Evolutionary conservation across 2,888 invertebrate species (phyloP), one percentile per base, ranked within the genome.

Genomic region (Siphonodentalium dalli): DNA sequence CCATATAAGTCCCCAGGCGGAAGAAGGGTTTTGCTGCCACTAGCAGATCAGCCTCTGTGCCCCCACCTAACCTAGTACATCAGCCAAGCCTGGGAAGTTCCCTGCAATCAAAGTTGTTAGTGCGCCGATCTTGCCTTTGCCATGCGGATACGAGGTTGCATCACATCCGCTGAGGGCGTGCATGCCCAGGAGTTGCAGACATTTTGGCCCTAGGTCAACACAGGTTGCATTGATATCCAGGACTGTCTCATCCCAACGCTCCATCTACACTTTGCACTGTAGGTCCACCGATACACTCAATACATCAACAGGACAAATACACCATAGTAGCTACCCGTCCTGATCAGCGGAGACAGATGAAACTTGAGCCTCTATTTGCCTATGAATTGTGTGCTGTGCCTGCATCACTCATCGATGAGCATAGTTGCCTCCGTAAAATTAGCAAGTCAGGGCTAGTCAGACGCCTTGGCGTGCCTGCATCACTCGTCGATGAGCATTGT

Each of bases 91-190:
- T 28, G 5, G 42, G 31, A 21, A 28, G 42, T 31, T 20, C 3
- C 29, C 29, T 5, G 28, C 11, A 23, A 42, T 28, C 42, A 42
- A 26, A 15, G 31, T 42, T 23, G 28, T 42, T 18, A 42, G 29
- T 20, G 42, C 28, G 5, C 18, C n/a, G n/a, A n/a, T n/a, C 29
- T 29, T 28, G 5, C 28, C 48, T 20, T 38, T 47, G 15, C 38
- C 47, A 47, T 26, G 20, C 4, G 47, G 47, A 38, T 38, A 47
- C 5, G 37, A 47, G 13, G 47, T 40, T 15, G 40, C 40, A 29
- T 48, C 39, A 40, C 48, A 48, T 13, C 40, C 40, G 7, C 39
- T 48, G 48, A 48, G 48, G 11, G 48, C 48, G 33, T 48, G 42
- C 49, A 49, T 48, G 23, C 28, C 37, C 15, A 29, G 35, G 21